A percentile compares a stretch with the other conserved stretches of the same genome.
Conservation (phyloP, 1,140 invertebrate species). For the Zaprionus taronus region DNA sequence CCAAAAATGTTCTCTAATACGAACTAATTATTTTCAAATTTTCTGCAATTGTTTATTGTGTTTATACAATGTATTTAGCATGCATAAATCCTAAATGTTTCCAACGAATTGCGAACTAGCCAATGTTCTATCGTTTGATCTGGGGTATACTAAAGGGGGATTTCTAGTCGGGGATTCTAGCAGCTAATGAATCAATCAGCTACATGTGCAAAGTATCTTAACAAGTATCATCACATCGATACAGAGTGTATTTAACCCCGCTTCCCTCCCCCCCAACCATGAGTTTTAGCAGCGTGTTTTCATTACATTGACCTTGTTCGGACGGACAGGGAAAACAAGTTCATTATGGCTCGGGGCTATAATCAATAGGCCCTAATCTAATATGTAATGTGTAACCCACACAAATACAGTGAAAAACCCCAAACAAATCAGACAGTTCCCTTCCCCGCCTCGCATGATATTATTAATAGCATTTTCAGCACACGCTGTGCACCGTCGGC, state of each 20-base stretch:
- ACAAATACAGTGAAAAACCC: slow-evolving; percentile 25
- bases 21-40: not conserved
- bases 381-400: slow-evolving; percentile 57
- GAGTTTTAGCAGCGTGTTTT: not conserved
- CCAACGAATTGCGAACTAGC: slow-evolving; percentile 1
- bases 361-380: slow-evolving; percentile 59
- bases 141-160: not conserved
- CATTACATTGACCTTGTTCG: slow-evolving; percentile 44
- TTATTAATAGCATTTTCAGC: slow-evolving; percentile 53
- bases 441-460: slow-evolving; percentile 17
- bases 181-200: slow-evolving; percentile 40
- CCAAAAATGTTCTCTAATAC: not conserved
- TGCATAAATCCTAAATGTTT: slow-evolving; percentile 11
- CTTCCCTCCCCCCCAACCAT: not conserved
- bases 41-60: slow-evolving; percentile 23
- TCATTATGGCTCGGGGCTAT: slow-evolving; percentile 43
- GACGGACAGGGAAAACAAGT: slow-evolving; percentile 42
- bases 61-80: slow-evolving; percentile 8
- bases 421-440: slow-evolving; percentile 18
- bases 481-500: slow-evolving; percentile 51
- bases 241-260: not conserved
- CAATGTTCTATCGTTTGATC: slow-evolving; percentile 1
- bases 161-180: slow-evolving; percentile 12
- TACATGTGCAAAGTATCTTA: slow-evolving; percentile 40
- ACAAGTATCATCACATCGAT: slow-evolving; percentile 8